Percentiles rank a stretch among this genome's conserved stretches.
These are phyloP conservation scores for Gobio occitaniae DNA, from an alignment of 2,797 vertebrate genomes.

Conservation along the genomic window DNA sequence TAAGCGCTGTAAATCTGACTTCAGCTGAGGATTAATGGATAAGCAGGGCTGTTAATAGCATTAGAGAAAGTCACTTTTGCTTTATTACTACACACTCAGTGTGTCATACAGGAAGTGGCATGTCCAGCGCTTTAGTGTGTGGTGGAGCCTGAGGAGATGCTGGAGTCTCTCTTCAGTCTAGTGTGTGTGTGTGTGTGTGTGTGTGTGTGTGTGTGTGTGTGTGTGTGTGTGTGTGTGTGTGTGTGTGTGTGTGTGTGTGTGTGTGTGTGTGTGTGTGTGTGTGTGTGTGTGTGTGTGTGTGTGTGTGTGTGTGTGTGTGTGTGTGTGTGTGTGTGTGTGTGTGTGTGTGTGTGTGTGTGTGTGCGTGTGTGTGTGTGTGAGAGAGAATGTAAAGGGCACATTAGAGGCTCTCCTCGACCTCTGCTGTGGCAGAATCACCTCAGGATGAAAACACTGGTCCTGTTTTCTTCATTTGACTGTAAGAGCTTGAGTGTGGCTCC, in stretches of 20 bases:
- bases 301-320: not conserved
- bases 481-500: conserved; percentile 21
- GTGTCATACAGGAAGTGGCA: not conserved
- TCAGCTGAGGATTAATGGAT: conserved; percentile 37
- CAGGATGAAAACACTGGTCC: conserved; percentile 34
- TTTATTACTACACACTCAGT: conserved; percentile 21
- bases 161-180: conserved; percentile 12
- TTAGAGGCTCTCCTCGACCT: conserved; percentile 28
- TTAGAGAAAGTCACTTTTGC: conserved; percentile 44
- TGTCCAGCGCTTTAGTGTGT: not conserved
- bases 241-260: no score
- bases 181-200: not conserved
- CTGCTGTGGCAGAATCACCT: conserved; percentile 23
- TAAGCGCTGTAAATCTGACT: conserved; percentile 7
- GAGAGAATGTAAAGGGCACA: conserved; percentile 18
- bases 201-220: no score
- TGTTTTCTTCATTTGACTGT: conserved; percentile 22
- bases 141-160: not conserved
- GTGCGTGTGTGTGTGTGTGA: not conserved
- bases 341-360: no score
- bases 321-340: no score
- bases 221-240: not conserved
- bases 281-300: no score
- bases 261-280: no score
- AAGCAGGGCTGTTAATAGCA: conserved; percentile 46